Evolutionary conservation across 2,797 vertebrate genomes (phyloP), one percentile per base, ranked within the genome.

Genomic region (Podarcis lilfordi): DNA sequence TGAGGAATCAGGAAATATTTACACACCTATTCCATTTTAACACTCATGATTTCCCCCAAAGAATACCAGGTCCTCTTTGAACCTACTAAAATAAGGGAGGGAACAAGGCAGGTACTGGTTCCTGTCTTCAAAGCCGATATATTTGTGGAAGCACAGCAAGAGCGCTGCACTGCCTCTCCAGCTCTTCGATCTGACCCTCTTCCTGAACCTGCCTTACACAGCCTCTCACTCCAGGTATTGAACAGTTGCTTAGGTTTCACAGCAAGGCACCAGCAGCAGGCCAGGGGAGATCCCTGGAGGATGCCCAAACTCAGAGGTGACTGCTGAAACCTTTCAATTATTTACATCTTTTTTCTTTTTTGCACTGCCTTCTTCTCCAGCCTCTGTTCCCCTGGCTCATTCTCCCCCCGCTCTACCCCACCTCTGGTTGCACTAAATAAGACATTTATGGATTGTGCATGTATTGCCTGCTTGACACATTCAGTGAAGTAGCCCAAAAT

Each of bases 321-420:
- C 89, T 66, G 59, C 82, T 78, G 21, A 92, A 90, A 87, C 23
- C 59, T 76, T 78, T 77, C 69, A 69, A 11, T 78, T 68, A 71
- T 78, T 91, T 87, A 88, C 3, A 43, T 59, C 61, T 68, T 74
- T 45, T 64, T 64, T 37, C 15, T 74, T 64, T 64, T 74, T 35
- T 74, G 35, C 32, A 35, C 35, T 74, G 72, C 72, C 79, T 82
- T 11, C n/a, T 84, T 27, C 29, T 80, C 59, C 81, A 84, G 81
- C 86, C 43, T 82, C 59, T 10, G 45, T 50, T 72, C 82, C n/a
- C 45, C 27, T 37, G 45, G 4, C 69, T 64, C 40, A 13, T 6
- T 6, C 37, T 21, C 61, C 40, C 19, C 43, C 23, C 2, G 0
- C 5, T 27, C 27, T 0, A 0, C 6, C 5, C 19, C 75, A 61